Base-by-base conservation (phyloP, 2,113 vertebrate genomes). In the Phalacrocorax carbo region DNA sequence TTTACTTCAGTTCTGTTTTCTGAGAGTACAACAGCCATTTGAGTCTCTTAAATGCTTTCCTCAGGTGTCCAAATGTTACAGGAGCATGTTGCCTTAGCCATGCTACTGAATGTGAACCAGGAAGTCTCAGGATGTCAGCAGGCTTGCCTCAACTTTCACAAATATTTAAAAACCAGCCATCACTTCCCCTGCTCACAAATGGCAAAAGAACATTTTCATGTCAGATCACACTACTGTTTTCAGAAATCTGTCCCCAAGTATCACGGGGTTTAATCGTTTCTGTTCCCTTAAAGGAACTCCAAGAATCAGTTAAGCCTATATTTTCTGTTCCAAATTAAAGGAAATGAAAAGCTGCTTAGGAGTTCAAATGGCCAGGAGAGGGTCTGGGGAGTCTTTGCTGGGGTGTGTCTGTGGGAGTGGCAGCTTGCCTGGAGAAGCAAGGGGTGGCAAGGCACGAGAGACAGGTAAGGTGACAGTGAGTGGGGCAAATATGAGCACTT, bases 131-230 rank as follows among this genome's bases (percentile, higher is more conserved):
- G 42, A 57, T 86, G 58, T 95, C 96, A 55, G 66, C 57, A 87
- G 75, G 10, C 38, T 94, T 70, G 66, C 77, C 91, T 83, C 65
- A 40, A 32, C 48, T 93, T 96, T 90, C 69, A 86, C 86, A 96
- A 71, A 88, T 95, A 92, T 94, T 95, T 95, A 72, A 95, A 88
- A 96, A 54, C 4, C 58, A 86, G 68, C 68, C 66, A 69, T 75
- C 62, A 62, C 30, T 91, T 85, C 48, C 32, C 19, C 40, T 73
- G 84, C 17, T 75, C 8, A 3, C 69, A 91, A 95, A 93, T 85
- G 16, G 52, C 42, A 55, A 55, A 87, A 85, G 65, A 82, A 8
- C 32, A 12, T 73, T 96, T 94, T 88, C 38, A 91, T 58, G 86
- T 82, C 65, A 87, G 58, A 36, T 62, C 70, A 44, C 58, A 62